These are phyloP conservation scores for Arvicanthis niloticus DNA, from an alignment of 2,113 vertebrate species.

Conservation along the genomic window DNA sequence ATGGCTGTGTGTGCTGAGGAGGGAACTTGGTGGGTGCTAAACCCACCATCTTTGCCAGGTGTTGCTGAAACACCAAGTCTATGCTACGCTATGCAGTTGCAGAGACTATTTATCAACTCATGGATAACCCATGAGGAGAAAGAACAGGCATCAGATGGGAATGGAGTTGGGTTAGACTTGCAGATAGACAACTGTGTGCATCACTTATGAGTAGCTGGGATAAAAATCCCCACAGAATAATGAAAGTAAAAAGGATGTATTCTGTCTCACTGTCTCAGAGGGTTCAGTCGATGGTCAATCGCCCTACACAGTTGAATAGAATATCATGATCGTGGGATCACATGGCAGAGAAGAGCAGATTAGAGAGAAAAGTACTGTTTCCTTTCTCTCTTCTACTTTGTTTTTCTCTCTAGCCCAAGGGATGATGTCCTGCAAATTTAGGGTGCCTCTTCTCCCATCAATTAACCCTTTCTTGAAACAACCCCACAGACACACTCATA, in stretches of 20 bases:
- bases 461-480: not conserved
- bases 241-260: not conserved
- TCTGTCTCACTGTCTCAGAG: no score
- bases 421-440: no score
- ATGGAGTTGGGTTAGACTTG: not conserved
- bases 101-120: not conserved
- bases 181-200: not conserved
- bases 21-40: not conserved
- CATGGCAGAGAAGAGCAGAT: not conserved
- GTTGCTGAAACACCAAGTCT: not conserved
- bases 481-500: not conserved
- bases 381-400: not conserved
- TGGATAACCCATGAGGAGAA: not conserved
- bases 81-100: accelerated
- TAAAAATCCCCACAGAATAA: not conserved
- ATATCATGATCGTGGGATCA: no score
- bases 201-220: no score
- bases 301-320: no score
- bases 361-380: no score
- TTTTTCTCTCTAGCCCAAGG: not conserved
- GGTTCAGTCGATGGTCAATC: not conserved
- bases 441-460: no score
- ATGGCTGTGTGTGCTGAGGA: not conserved
- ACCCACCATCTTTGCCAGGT: not conserved
- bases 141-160: not conserved